Evolutionary conservation across 2,797 vertebrate genomes (phyloP).

Genomic region (Mormyrops attenuatus): DNA sequence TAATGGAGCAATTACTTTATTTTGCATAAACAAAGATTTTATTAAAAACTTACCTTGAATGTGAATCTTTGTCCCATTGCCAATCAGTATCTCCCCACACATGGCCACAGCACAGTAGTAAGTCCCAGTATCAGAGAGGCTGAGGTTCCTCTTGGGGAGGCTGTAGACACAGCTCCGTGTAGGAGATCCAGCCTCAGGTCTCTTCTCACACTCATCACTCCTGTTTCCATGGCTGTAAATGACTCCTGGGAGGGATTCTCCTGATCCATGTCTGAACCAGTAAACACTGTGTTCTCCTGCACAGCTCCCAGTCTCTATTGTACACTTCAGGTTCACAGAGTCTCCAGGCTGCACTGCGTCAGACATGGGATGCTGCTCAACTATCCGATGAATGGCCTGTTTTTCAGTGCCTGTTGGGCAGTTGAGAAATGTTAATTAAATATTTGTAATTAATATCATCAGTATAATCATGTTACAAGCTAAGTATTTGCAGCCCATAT

Average conservation of each 20-base stretch:
- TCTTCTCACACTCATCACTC: slow-evolving; percentile 16
- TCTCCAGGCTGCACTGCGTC: slow-evolving; percentile 22
- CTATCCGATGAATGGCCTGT: slow-evolving; percentile 16
- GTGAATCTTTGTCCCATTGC: not conserved
- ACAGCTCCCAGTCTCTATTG: slow-evolving; percentile 23
- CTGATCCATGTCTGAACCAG: slow-evolving; percentile 25
- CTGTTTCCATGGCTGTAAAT: slow-evolving; percentile 24
- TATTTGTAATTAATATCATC: slow-evolving; percentile 12
- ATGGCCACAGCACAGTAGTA: not conserved
- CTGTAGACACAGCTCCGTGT: not conserved
- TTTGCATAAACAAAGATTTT: too few species aligned
- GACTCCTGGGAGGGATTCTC: slow-evolving; percentile 21
- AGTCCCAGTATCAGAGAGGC: not conserved
- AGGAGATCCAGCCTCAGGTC: not conserved
- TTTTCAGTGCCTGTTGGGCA: not conserved
- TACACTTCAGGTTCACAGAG: slow-evolving; percentile 22
- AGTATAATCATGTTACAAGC: not conserved
- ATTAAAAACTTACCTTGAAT: not conserved
- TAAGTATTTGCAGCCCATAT: not conserved
- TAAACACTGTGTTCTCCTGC: slow-evolving; percentile 21
- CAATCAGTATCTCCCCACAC: not conserved
- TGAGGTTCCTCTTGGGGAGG: not conserved
- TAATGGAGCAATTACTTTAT: too few species aligned
- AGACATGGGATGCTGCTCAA: slow-evolving; percentile 22
- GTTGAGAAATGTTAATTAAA: not conserved